Percentiles rank a stretch among this genome's conserved stretches.
Conservation (phyloP, 2,797 vertebrate genomes). For the Corythornis leucogaster region DNA sequence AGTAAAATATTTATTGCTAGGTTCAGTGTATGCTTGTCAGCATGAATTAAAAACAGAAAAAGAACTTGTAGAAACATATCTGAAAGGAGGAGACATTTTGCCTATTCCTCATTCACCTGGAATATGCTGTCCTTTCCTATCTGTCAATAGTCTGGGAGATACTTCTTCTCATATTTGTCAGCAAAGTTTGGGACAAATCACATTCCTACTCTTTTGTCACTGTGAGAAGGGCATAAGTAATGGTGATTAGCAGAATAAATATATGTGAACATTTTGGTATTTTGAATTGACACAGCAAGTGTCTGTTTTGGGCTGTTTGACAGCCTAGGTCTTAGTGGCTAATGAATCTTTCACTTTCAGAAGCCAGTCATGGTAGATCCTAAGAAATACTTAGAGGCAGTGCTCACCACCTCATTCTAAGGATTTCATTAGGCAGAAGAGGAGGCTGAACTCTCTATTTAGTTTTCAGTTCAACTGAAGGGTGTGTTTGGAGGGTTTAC, state of each 20-base stretch:
- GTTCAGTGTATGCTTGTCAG: slow-evolving; percentile 48
- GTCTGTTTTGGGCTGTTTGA: not conserved
- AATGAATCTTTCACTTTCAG: not conserved
- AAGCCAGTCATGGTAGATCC: not conserved
- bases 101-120: slow-evolving; percentile 47
- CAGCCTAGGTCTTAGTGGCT: not conserved
- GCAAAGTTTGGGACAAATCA: not conserved
- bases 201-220: not conserved
- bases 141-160: slow-evolving; percentile 12
- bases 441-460: rapidly evolving
- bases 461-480: not conserved
- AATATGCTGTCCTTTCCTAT: slow-evolving; percentile 52
- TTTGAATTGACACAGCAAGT: not conserved
- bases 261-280: not conserved
- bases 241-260: not conserved
- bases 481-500: not conserved
- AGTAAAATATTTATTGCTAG: slow-evolving; percentile 64
- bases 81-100: slow-evolving; percentile 52
- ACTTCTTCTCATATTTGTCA: slow-evolving; percentile 37
- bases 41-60: slow-evolving; percentile 47
- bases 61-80: slow-evolving; percentile 53
- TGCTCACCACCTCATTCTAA: not conserved
- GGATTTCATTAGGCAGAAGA: not conserved
- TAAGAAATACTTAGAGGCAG: not conserved
- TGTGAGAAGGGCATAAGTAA: not conserved